Evolutionary conservation across 2,113 vertebrate genomes (phyloP).

Genomic region (Gambusia affinis): DNA sequence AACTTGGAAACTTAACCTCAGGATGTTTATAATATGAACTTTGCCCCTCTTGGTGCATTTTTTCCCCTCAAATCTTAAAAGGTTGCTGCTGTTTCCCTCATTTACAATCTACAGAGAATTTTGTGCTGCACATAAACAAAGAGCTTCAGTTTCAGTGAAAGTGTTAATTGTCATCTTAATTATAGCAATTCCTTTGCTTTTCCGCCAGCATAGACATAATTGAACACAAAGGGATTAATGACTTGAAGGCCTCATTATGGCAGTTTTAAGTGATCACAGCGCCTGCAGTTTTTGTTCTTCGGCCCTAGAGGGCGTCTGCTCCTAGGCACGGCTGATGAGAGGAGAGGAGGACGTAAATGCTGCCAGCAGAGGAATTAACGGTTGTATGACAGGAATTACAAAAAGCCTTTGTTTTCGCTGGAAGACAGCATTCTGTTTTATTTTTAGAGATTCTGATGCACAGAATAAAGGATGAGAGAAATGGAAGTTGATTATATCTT

Average conservation of each 20-base stretch:
- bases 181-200: conserved; percentile 52
- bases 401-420: background rate
- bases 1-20: background rate
- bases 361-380: conserved; percentile 35
- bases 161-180: conserved; percentile 45
- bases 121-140: conserved; percentile 12
- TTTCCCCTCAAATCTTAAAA: background rate
- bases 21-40: background rate
- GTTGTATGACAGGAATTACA: conserved; percentile 31
- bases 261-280: conserved; percentile 58
- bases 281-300: conserved; percentile 52
- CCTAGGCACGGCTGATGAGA: conserved; percentile 51
- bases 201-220: conserved; percentile 44
- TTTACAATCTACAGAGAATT: background rate
- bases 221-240: conserved; percentile 65
- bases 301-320: conserved; percentile 71
- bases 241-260: conserved; percentile 67
- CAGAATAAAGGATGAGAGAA: background rate
- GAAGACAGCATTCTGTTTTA: conserved; percentile 8
- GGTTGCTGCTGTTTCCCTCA: background rate
- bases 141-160: conserved; percentile 10
- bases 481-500: conserved; percentile 22
- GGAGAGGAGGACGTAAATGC: conserved; percentile 11
- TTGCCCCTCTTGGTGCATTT: background rate
- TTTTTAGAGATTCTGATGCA: conserved; percentile 10